Base-by-base conservation (phyloP, 1,140 invertebrate genomes). In the Drosophila orena region DNA sequence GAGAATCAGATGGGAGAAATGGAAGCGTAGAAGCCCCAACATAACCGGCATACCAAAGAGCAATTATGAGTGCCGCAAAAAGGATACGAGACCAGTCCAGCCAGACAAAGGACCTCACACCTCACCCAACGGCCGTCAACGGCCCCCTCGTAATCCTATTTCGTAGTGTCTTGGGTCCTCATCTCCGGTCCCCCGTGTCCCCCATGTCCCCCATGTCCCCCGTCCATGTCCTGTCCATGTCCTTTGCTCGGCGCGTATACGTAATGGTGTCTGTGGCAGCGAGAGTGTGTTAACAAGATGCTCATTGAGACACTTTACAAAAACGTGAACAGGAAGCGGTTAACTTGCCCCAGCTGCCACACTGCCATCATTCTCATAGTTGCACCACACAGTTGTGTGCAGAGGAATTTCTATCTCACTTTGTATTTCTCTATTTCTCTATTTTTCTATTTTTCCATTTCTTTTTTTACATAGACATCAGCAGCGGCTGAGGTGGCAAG, bases 241-340 rank as follows among this genome's bases (percentile, higher is more conserved):
- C n/a, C 35, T 42, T 12, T 11, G 12, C 47, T 14, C 10, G 35
- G 24, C 24, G 35, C n/a, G 64, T 44, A 64, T 74, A 58, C 46
- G 40, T 85, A 85, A 85, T 85, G 68, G 66, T 30, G 66, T 30
- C 55, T 73, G 14, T 3, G 37, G 46, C 34, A 59, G 56, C 34
- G 42, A 70, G 62, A 73, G 83, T 83, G 83, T 88, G 75, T 76
- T 86, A 86, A 86, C 83, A 86, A 86, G 83, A 79, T 47, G 81
- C 69, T 81, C 74, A 86, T 88, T 86, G 78, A 76, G 83, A 86
- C 83, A 88, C 78, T 86, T 86, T 79, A 78, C 65, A 81, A 72
- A 74, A 59, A 66, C 69, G 64, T 59, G 70, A 49, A 64, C 44
- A 50, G 64, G 59, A 68, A 68, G 61, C 61, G 40, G 60, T 61